Evolutionary conservation across 2,113 vertebrate genomes (phyloP).

Genomic region (Aviceda subcristata): DNA sequence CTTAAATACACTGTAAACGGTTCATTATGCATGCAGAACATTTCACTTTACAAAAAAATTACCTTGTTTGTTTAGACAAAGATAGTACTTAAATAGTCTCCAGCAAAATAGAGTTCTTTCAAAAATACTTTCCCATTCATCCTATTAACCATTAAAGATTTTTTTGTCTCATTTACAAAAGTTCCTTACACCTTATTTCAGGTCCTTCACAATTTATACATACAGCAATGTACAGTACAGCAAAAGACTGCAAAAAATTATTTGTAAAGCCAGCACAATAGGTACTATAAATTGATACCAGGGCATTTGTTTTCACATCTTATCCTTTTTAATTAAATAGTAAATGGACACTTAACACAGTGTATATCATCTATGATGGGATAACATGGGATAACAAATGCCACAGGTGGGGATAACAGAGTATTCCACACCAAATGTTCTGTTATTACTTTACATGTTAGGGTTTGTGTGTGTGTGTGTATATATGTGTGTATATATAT

Average conservation of each 20-base stretch:
- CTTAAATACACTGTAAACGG: constrained; percentile 99
- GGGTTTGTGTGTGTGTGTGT: constrained; percentile 57
- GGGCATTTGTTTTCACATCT: constrained; percentile 81
- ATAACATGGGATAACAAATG: constrained; percentile 62
- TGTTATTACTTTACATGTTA: constrained; percentile 75
- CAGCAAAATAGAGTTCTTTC: constrained; percentile 99
- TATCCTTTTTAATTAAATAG: constrained; percentile 78
- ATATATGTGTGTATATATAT: neutral
- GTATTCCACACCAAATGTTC: constrained; percentile 74
- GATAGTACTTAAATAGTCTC: constrained; percentile 99
- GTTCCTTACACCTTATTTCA: constrained; percentile 82
- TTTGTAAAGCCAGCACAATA: constrained; percentile 87
- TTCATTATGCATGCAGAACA: constrained; percentile 99
- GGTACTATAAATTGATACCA: constrained; percentile 80
- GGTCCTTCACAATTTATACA: constrained; percentile 88
- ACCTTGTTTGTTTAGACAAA: constrained; percentile 96
- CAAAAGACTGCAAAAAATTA: constrained; percentile 86
- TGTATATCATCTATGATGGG: constrained; percentile 65
- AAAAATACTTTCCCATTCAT: constrained; percentile 99
- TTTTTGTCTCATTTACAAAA: constrained; percentile 85
- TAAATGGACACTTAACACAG: constrained; percentile 74
- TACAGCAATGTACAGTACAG: constrained; percentile 86
- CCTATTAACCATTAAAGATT: constrained; percentile 92
- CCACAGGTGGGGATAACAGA: constrained; percentile 69
- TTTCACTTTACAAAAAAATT: constrained; percentile 99